Conservation (phyloP, 2,113 vertebrate species). For the Thinocorus orbignyianus region DNA sequence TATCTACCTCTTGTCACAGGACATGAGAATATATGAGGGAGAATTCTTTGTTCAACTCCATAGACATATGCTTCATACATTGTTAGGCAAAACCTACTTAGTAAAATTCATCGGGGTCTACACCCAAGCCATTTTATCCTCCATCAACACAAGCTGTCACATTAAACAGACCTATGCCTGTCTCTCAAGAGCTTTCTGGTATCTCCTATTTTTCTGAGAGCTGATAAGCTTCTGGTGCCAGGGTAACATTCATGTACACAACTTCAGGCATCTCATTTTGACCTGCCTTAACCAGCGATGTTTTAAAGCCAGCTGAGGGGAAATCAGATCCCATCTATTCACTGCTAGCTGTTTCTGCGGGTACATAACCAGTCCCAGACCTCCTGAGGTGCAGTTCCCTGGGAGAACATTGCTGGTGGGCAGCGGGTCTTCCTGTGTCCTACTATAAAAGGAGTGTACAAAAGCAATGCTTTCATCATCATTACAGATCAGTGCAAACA, state of each 20-base stretch:
- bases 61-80: neutral
- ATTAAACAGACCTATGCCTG: neutral
- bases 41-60: neutral
- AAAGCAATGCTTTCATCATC: neutral
- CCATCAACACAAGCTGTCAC: neutral
- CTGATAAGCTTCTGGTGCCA: neutral
- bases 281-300: neutral
- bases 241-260: neutral
- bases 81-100: neutral
- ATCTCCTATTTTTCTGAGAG: slow-evolving; percentile 26
- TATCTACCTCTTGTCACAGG: neutral
- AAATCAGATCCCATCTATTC: slow-evolving; percentile 13
- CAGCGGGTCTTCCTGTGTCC: slow-evolving; percentile 4
- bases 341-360: slow-evolving; percentile 36
- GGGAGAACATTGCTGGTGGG: neutral
- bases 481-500: neutral
- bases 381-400: neutral
- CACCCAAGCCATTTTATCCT: neutral
- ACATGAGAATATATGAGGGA: neutral
- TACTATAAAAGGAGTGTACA: neutral
- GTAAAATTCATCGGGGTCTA: neutral
- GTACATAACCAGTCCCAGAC: slow-evolving; percentile 33
- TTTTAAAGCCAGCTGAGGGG: slow-evolving; percentile 24
- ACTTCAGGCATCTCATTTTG: slow-evolving; percentile 23
- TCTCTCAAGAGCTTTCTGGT: neutral